Percentiles rank a stretch among this genome's conserved stretches.
Evolutionary conservation across 1,140 invertebrate species (phyloP).

Genomic region (Drosophila repletoides): DNA sequence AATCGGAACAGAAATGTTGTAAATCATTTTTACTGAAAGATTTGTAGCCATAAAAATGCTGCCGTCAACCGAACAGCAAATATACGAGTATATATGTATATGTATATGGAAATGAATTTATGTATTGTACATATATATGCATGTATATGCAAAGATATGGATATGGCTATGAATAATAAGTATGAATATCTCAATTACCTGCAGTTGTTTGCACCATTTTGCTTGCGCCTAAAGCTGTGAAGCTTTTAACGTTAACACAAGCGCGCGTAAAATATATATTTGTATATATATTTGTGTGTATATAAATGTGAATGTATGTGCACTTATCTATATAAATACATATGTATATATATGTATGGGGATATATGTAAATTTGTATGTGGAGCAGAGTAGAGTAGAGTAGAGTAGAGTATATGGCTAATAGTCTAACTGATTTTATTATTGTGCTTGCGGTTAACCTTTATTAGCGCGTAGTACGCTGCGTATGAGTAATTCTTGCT

Average conservation of each 20-base stretch:
- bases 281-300: conserved; percentile 1
- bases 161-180: no score
- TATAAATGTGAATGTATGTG: background rate
- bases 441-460: background rate
- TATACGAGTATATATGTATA: background rate
- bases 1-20: no score
- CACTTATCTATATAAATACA: background rate
- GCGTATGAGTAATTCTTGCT: conserved; percentile 31
- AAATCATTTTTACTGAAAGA: no score
- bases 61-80: background rate
- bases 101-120: background rate
- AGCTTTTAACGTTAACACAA: conserved; percentile 45
- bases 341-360: background rate
- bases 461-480: conserved; percentile 3
- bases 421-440: conserved; percentile 22
- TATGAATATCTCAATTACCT: conserved; percentile 37
- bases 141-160: background rate
- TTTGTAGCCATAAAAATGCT: no score
- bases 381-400: no score
- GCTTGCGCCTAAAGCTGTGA: conserved; percentile 27
- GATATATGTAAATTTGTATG: background rate
- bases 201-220: conserved; percentile 74
- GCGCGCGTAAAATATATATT: conserved; percentile 34
- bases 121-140: background rate
- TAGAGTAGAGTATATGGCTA: conserved; percentile 10